Percentiles rank a stretch among this genome's conserved stretches.
phyloP scores from a whole-genome alignment of 2,888 invertebrate species.

The Macrosiphum euphorbiae region DNA sequence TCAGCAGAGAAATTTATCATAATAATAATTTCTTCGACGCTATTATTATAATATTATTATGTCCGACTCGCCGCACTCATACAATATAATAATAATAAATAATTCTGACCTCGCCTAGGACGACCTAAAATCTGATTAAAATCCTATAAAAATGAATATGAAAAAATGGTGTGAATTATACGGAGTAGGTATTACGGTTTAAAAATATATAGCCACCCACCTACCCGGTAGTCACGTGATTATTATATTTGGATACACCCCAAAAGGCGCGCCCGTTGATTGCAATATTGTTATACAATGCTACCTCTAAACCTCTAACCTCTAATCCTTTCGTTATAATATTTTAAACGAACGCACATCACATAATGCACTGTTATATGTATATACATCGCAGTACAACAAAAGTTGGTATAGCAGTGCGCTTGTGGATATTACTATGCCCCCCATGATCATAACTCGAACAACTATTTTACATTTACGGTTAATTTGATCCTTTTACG shows the following conservation, averaged over 20 bases:
- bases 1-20: not conserved
- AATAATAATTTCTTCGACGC: not conserved
- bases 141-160: not conserved
- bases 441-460: conserved; percentile 29
- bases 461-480: conserved; percentile 39
- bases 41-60: not conserved
- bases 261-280: not conserved
- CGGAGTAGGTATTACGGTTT: not conserved
- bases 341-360: conserved; percentile 9
- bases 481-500: conserved; percentile 42
- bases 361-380: not conserved
- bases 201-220: not conserved
- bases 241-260: not conserved
- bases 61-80: not conserved
- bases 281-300: not conserved
- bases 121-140: not conserved
- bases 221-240: not conserved
- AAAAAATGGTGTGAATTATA: not conserved
- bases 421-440: not conserved
- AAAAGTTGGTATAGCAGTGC: not conserved
- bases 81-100: not conserved
- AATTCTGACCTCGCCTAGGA: not conserved
- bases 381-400: not conserved
- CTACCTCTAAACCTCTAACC: not conserved
- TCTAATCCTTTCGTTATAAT: not conserved